Evolutionary conservation across 2,888 invertebrate species (phyloP), one percentile per base, ranked within the genome.

Genomic region (Ectemnius lituratus): DNA sequence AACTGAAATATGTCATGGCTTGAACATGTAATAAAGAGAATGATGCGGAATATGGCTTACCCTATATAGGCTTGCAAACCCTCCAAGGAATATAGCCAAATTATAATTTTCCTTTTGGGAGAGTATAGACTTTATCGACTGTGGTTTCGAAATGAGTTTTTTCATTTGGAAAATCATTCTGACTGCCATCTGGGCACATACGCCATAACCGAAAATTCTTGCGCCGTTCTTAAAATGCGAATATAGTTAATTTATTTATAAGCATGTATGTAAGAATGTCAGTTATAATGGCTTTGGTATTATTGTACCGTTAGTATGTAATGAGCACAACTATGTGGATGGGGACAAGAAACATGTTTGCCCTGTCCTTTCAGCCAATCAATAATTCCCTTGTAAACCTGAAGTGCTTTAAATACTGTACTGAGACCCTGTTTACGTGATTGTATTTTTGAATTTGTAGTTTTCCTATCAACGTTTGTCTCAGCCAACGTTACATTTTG

Each of bases 31-130:
- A 37, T 37, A 4, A 6, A 5, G 37, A 8, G 37, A 63, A 14
- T 62, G 4, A 64, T 63, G 89, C 14, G 45, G 18, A n/a, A 13
- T 11, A 49, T 91, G 52, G 2, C 52, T 52, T 52, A 95, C 96
- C 91, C 94, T 94, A 87, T 94, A 96, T 49, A 94, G 86, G 62
- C 94, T 94, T 4, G 94, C 92, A 87, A 95, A 95, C 79, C 94
- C 93, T 62, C 95, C 95, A 80, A 96, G 91, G 86, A 95, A 95
- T 62, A 93, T 88, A 52, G 94, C 96, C 76, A 96, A 88, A 81
- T 93, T 93, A 6, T 95, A 86, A 28, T 92, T 94, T 74, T 92
- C 92, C 76, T 88, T 92, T 81, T 92, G 92, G 61, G 94, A 92
- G 58, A 95, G 87, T 20, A 92, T 91, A 59, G 91, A 91, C 60